These are phyloP conservation scores for Melanchra persicariae DNA, from an alignment of 2,888 invertebrate genomes.

Conservation along the genomic window DNA sequence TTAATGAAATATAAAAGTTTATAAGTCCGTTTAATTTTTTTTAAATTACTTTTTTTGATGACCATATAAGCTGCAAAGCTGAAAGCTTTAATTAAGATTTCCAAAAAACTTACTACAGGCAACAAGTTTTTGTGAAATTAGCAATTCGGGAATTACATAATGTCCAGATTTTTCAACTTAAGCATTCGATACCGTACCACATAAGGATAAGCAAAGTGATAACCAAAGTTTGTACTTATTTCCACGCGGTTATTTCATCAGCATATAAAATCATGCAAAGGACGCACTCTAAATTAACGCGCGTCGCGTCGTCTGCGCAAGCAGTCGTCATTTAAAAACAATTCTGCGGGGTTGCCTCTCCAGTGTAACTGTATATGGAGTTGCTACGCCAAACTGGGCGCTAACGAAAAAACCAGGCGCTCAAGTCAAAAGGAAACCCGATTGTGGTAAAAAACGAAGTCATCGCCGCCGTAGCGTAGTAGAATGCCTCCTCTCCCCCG, in stretches of 20 bases:
- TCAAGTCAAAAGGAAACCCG: constrained; percentile 85
- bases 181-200: not conserved
- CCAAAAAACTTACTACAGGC: too few relatives aligned
- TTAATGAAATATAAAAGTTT: too few relatives aligned
- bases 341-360: constrained; percentile 89
- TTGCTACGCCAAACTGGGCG: constrained; percentile 86
- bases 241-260: not conserved
- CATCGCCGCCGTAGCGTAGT: constrained; percentile 81
- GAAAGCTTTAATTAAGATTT: too few relatives aligned
- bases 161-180: not conserved
- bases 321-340: constrained; percentile 86
- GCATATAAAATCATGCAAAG: constrained; percentile 43
- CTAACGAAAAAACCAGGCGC: constrained; percentile 85
- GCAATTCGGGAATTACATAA: not conserved
- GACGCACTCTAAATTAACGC: constrained; percentile 62
- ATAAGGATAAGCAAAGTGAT: constrained; percentile 1
- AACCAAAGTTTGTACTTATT: too few relatives aligned
- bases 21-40: too few relatives aligned
- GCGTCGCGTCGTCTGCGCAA: constrained; percentile 71
- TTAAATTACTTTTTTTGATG: too few relatives aligned
- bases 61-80: too few relatives aligned
- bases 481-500: constrained; percentile 73
- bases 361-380: constrained; percentile 89
- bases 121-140: not conserved
- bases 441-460: constrained; percentile 80